Base-by-base conservation (phyloP, 2,113 vertebrate genomes). In the Solea senegalensis region DNA sequence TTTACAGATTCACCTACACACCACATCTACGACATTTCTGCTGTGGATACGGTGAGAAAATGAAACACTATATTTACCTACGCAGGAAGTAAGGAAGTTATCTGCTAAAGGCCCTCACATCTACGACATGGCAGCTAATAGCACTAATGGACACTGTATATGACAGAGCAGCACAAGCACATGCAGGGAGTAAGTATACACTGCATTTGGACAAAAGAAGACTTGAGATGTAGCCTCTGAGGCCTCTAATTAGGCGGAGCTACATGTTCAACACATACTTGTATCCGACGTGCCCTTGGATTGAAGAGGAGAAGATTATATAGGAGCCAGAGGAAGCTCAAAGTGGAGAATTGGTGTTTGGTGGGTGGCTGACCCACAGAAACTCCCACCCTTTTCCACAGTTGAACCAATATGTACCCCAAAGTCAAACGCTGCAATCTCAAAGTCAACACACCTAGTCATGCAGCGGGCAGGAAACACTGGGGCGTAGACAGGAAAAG, bases 401-500 rank as follows among this genome's bases (percentile, higher is more conserved):
- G 74, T 51, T 50, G 13, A 67, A 64, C 71, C 81, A 53, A 55
- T 64, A 50, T 49, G 69, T 28, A 61, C 78, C 81, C 76, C 76
- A 21, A 80, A 75, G 88, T 89, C 72, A 69, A 65, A 76, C 74
- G 49, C 77, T 73, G 59, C 81, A 16, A 69, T 80, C 82, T 44
- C 43, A 89, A 88, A 88, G 83, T 91, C 90, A 92, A 92, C 83
- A 89, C 83, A 85, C 86, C 87, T 85, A 85, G 86, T 90, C 76
- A 77, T 66, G 83, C 76, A 78, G 84, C 65, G 45, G 85, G 82
- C 90, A 93, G 91, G 93, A 94, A 92, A 88, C 85, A 80, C 57
- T 52, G 80, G 89, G 92, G 90, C 84, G 90, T 89, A 74, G 90
- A 76, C 93, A 92, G 93, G 92, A 94, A 94, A 89, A 73, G 83